A percentile compares a stretch with the other conserved stretches of the same genome.
Conservation (phyloP, 2,113 vertebrate genomes). For the Takifugu flavidus region DNA sequence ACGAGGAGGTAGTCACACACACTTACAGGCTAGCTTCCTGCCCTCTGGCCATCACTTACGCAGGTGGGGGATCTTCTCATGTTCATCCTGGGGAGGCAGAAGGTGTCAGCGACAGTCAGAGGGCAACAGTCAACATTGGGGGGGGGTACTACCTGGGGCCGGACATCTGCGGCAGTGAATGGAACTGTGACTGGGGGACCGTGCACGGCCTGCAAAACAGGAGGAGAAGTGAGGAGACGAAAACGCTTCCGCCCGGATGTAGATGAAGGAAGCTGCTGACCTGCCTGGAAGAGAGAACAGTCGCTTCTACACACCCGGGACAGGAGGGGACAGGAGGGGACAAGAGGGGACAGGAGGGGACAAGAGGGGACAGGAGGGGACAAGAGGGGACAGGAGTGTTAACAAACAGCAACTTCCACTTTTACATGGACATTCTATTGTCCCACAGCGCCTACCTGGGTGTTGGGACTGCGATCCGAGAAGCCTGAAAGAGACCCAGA, state of each 20-base stretch:
- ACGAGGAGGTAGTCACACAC: too few species aligned
- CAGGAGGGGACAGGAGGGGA: neutral
- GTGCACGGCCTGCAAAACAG: constrained; percentile 24
- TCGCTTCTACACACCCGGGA: constrained; percentile 59
- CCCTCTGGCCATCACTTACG: constrained; percentile 44
- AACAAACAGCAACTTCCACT: constrained; percentile 2
- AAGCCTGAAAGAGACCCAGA: constrained; percentile 66
- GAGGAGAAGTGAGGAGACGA: too few species aligned
- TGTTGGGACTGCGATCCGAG: constrained; percentile 57
- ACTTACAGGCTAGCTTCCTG: neutral
- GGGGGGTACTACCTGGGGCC: constrained; percentile 64
- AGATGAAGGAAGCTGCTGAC: too few species aligned
- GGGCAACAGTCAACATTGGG: neutral
- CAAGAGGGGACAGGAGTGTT: neutral
- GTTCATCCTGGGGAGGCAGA: constrained; percentile 39
- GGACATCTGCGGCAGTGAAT: constrained; percentile 56
- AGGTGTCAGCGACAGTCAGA: neutral
- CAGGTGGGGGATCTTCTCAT: constrained; percentile 40
- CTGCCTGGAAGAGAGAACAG: constrained; percentile 25
- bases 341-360: neutral
- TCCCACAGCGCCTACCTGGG: constrained; percentile 64
- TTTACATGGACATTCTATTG: too few species aligned
- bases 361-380: neutral
- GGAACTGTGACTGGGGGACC: constrained; percentile 2
- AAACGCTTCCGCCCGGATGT: too few species aligned